A percentile compares a stretch with the other conserved stretches of the same genome.
Conservation (phyloP, 2,113 vertebrate species). For the Epinephelus fuscoguttatus region DNA sequence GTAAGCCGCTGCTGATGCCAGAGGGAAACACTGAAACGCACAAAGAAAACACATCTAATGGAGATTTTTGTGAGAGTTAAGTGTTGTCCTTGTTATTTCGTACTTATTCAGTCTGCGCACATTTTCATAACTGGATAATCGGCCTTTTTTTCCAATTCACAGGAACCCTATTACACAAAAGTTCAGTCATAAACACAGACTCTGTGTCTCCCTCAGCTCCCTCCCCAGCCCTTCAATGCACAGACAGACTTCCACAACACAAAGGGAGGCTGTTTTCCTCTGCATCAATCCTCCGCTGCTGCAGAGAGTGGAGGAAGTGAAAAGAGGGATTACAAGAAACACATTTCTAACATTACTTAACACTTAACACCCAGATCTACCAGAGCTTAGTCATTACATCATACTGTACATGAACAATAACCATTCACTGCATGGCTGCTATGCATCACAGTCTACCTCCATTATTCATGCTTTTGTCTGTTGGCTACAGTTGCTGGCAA, state of each 20-base stretch:
- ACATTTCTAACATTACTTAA: constrained; percentile 46
- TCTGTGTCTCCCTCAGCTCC: constrained; percentile 25
- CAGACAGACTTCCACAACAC: constrained; percentile 57
- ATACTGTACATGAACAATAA: constrained; percentile 8
- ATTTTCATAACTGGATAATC: constrained; percentile 30
- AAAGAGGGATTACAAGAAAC: constrained; percentile 46
- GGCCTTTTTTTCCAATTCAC: not conserved
- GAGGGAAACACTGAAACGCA: not conserved
- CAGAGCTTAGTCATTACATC: constrained; percentile 30
- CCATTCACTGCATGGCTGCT: constrained; percentile 23
- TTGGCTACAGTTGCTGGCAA: constrained; percentile 60
- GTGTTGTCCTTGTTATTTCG: constrained; percentile 6
- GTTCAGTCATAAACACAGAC: constrained; percentile 43
- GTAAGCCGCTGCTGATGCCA: not conserved
- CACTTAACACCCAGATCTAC: constrained; percentile 39
- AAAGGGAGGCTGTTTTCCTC: constrained; percentile 63
- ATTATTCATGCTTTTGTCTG: constrained; percentile 62
- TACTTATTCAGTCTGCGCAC: constrained; percentile 16
- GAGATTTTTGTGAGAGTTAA: not conserved
- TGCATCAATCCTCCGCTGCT: constrained; percentile 41
- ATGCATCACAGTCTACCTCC: constrained; percentile 48
- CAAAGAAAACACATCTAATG: not conserved
- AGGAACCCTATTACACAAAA: constrained; percentile 3
- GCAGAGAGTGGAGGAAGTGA: constrained; percentile 32
- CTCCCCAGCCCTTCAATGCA: constrained; percentile 27